A percentile compares a stretch with the other conserved stretches of the same genome.
These are phyloP conservation scores for Dendropsophus ebraccatus DNA, from an alignment of 2,113 vertebrate genomes.

Conservation along the genomic window DNA sequence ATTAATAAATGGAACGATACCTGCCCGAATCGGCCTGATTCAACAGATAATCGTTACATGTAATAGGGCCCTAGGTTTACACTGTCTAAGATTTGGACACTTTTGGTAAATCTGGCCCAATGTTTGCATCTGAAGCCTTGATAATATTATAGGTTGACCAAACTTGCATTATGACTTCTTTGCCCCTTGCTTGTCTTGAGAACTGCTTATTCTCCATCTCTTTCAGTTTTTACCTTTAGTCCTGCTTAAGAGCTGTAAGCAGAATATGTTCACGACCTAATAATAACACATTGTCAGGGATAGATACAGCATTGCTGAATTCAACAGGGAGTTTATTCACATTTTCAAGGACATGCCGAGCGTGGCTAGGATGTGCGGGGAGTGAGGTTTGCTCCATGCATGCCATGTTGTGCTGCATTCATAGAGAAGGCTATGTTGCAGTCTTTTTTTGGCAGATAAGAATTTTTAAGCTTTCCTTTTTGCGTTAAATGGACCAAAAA, in stretches of 20 bases:
- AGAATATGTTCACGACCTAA: neutral
- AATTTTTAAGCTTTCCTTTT: neutral
- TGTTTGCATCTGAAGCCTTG: neutral
- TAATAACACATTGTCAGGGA: neutral
- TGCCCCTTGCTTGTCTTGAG: too few relatives aligned
- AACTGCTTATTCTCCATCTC: neutral
- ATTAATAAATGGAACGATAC: too few relatives aligned
- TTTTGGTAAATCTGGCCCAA: too few relatives aligned
- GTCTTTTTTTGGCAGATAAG: neutral
- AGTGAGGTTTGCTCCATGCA: constrained; percentile 41
- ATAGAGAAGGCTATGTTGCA: constrained; percentile 15
- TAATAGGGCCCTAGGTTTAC: too few relatives aligned
- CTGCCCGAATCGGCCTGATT: too few relatives aligned
- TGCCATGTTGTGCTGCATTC: neutral
- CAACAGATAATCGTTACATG: too few relatives aligned
- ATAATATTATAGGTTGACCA: neutral
- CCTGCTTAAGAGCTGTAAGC: neutral
- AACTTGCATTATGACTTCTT: neutral
- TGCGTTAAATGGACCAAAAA: constrained; percentile 8
- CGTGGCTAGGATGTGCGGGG: constrained; percentile 5
- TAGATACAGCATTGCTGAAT: constrained; percentile 2
- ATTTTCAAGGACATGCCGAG: constrained; percentile 51
- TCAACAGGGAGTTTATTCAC: constrained; percentile 48
- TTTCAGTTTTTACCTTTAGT: neutral
- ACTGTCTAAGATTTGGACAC: too few relatives aligned